Evolutionary conservation across 2,797 vertebrate species (phyloP).

Genomic region (Glyptemys insculpta): DNA sequence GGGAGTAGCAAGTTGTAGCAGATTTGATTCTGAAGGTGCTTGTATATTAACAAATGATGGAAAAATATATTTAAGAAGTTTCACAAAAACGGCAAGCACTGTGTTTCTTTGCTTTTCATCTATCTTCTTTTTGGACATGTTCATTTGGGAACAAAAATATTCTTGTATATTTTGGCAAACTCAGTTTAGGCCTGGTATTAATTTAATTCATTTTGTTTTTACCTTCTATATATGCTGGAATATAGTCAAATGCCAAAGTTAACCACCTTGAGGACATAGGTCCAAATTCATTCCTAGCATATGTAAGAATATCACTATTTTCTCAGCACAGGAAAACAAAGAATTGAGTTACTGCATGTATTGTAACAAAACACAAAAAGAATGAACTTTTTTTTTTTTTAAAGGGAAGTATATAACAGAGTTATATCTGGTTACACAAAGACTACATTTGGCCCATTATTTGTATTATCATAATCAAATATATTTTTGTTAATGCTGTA

Average conservation of each 20-base stretch:
- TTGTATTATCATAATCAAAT: background rate
- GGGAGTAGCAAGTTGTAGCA: too few relatives aligned
- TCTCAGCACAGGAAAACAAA: background rate
- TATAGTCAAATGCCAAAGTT: background rate
- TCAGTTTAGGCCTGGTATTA: background rate
- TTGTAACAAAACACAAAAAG: background rate
- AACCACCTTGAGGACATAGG: background rate
- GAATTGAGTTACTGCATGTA: background rate
- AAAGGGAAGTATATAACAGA: background rate
- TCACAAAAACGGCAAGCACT: background rate
- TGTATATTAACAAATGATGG: rapidly evolving
- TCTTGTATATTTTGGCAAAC: background rate
- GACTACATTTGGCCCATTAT: background rate
- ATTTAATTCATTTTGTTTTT: background rate
- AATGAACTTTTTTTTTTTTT: background rate
- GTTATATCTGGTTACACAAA: background rate
- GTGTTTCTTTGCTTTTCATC: background rate
- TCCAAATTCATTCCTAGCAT: background rate
- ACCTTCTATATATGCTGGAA: background rate
- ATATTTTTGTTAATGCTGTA: background rate
- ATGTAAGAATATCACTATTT: background rate
- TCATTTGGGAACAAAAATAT: background rate
- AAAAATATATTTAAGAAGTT: background rate
- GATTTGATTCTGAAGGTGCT: background rate
- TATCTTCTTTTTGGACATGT: background rate